Base-by-base conservation (phyloP, 2,113 vertebrate genomes). In the Gobiocypris rarus region DNA sequence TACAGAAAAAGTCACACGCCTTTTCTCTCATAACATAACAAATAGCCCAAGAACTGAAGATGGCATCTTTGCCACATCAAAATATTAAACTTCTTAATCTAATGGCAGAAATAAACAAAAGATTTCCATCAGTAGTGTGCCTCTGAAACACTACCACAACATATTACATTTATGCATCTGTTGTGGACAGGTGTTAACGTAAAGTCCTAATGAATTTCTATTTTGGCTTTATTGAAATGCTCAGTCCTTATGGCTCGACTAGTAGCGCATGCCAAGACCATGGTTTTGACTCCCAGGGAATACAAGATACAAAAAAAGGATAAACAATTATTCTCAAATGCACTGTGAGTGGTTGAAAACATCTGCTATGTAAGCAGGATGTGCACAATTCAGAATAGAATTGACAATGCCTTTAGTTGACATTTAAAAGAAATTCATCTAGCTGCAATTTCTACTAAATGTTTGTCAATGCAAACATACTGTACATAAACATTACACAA, bases 191-290 rank as follows among this genome's bases (percentile, higher is more conserved):
- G 50, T 75, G 22, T 67, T 70, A 70, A 83, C 76, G 13, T 83
- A 70, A 67, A 48, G 50, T 71, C 22, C 17, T 48, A 14, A 50
- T 82, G 15, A 19, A 82, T 76, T 82, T 81, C 48, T 43, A 75
- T 56, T 82, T 56, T 77, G 63, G 41, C 34, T 86, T 77, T 83
- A 78, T 83, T 86, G 56, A 56, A 83, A 75, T 24, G 8, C 63
- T 67, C 28, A 19, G 65, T 34, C 28, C 3, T 22, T 69, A 38
- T 69, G 31, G 28, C 15, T 67, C 63, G 3, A 34, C 28, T 65
- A 28, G 31, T 19, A 67, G 63, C 8, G 34, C 0, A 52, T 52
- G 1, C 9, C 48, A 75, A 54, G 13, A 28, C 24, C 9, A 31
- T 75, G 73, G 28, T 26, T 75, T 54, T 17, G 19, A 10, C 5